Evolutionary conservation across 2,113 vertebrate species (phyloP), one percentile per base, ranked within the genome.

Genomic region (Lonchura striata): DNA sequence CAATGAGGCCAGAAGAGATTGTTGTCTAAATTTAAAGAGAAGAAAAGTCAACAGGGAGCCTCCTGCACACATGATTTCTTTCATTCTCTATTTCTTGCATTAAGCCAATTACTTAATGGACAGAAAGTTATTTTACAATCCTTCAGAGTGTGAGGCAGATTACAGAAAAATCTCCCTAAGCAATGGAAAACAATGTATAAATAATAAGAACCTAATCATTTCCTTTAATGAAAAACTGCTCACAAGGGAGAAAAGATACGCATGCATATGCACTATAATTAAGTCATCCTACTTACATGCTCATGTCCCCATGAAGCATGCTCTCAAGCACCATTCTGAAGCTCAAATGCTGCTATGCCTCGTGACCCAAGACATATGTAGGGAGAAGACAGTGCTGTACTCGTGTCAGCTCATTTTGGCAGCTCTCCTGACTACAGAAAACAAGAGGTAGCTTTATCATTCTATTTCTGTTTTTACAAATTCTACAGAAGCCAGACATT

Each of bases 191-290:
- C 90, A 94, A 88, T 90, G 85, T 93, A 86, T 95, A 95, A 94
- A 95, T 96, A 96, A 93, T 88, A 96, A 95, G 84, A 91, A 91
- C 63, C 35, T 94, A 95, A 95, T 96, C 18, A 91, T 92, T 90
- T 61, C n/a, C 64, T 92, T 95, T 93, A 95, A 95, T 96, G 93
- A 95, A 93, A 95, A 88, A 90, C 64, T 59, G 91, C 76, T 95
- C 88, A 83, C 93, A 81, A 71, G 76, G 85, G 92, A 96, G 76
- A 46, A 83, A 86, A 86, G 76, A 95, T 64, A 77, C 0, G 0
- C 92, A 68, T 90, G 76, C 68, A 93, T 77, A 90, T 80, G 71
- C 69, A 91, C 89, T 92, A 81, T 94, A 96, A 96, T 94, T 93
- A 95, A 97, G 92, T 93, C 85, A 94, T 94, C 82, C 66, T 82